Conservation (phyloP, 2,888 invertebrate species). For the Octodonta nipae region DNA sequence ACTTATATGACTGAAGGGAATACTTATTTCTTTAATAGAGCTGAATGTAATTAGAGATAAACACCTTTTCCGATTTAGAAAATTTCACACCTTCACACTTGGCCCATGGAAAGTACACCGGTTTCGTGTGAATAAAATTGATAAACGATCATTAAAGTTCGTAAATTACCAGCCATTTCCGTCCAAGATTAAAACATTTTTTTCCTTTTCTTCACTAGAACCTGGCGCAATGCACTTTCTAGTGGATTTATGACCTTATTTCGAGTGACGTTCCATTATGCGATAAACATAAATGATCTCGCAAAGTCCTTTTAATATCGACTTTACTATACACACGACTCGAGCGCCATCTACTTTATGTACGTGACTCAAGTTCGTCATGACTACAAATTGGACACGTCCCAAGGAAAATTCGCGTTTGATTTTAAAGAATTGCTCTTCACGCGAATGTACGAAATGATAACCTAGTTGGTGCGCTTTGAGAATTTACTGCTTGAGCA, state of each 20-base stretch:
- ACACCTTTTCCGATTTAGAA: no score
- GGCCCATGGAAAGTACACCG: no score
- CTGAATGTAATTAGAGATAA: no score
- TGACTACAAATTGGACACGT: constrained; percentile 18
- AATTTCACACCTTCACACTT: no score
- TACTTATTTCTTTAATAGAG: no score
- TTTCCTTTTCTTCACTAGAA: background rate
- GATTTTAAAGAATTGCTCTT: constrained; percentile 21
- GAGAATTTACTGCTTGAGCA: no score
- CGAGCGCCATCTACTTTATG: constrained; percentile 8
- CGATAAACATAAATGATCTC: constrained; percentile 12
- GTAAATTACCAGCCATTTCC: background rate
- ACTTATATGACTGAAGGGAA: no score
- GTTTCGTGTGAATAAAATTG: no score
- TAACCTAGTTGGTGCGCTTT: no score
- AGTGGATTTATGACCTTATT: constrained; percentile 6
- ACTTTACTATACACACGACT: constrained; percentile 7
- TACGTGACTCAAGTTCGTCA: constrained; percentile 20
- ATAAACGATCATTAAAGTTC: background rate
- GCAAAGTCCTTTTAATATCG: constrained; percentile 8
- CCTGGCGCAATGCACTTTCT: constrained; percentile 5
- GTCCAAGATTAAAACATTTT: background rate
- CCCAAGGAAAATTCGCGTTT: constrained; percentile 17
- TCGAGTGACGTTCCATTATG: constrained; percentile 11
- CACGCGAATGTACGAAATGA: no score